Conservation (phyloP, 2,113 vertebrate genomes). For the Apus apus region DNA sequence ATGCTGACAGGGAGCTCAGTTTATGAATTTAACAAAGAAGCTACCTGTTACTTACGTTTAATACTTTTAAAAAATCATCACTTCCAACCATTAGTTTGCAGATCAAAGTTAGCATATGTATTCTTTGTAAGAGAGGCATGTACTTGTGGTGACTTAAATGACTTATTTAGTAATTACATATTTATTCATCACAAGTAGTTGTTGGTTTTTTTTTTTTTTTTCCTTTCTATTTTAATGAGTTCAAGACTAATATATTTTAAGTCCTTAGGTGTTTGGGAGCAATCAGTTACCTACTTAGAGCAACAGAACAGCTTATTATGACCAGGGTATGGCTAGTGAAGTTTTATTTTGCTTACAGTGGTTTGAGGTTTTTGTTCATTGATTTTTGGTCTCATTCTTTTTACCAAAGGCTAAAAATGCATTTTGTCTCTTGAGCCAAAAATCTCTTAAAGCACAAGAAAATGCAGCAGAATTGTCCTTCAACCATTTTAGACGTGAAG, state of each 20-base stretch:
- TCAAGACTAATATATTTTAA: background rate
- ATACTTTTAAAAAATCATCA: background rate
- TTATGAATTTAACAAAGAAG: background rate
- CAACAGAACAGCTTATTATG: background rate
- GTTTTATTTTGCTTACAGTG: background rate
- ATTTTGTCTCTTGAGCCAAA: accelerated
- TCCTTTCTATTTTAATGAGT: background rate
- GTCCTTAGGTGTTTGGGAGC: background rate
- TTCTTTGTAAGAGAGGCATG: background rate
- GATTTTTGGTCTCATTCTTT: background rate
- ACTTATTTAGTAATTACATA: background rate
- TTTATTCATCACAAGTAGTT: background rate
- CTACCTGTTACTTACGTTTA: background rate
- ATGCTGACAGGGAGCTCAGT: background rate
- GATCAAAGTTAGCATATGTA: background rate
- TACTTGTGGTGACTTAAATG: background rate
- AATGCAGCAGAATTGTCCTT: background rate
- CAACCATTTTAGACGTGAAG: background rate
- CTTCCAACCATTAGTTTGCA: background rate
- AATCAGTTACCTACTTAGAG: background rate
- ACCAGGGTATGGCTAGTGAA: background rate
- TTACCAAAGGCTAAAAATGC: background rate
- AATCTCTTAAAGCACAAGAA: background rate
- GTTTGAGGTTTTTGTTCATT: background rate
- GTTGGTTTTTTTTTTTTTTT: too few species aligned